Evolutionary conservation across 2,888 invertebrate species (phyloP), one percentile per base, ranked within the genome.

Genomic region (Phlogophora meticulosa): DNA sequence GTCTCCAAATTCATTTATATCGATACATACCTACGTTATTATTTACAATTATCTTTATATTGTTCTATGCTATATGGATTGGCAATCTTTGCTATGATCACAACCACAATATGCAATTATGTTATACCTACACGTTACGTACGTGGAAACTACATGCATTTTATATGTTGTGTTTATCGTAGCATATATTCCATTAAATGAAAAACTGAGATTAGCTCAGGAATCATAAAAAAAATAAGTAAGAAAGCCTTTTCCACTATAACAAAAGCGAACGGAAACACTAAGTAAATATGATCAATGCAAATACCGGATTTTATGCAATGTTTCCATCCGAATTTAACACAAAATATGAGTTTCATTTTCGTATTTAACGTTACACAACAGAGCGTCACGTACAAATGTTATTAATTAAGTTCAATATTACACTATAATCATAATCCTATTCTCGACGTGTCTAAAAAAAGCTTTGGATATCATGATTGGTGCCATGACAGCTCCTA

Each of bases 21-120:
- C 81, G 86, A 89, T 92, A 90, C 85, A 91, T 89, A 88, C 80
- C 89, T 92, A 92, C 83, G n/a, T 87, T 89, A 87, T 85, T 92
- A 93, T 93, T 88, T 94, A 94, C 93, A 94, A 76, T 82, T 84
- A 87, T 82, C 74, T 82, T 82, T 80, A 83, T 75, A 76, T 78
- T 69, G 82, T 78, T 82, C 88, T 92, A 90, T 80, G 76, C 91
- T 92, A 91, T 84, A 93, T 92, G 93, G 94, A 92, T 95, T 94
- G 92, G 94, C 92, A 94, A 94, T 92, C 93, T 92, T 90, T 84
- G 89, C 90, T 92, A 94, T 90, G 93, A 94, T 95, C 95, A 95
- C 95, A 95, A 95, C 95, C 95, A 94, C 92, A 93, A 88, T 94
- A 93, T 91, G 93, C 91, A 93, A 92, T 92, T 86, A 90, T 87